Base-by-base conservation (phyloP, 2,113 vertebrate species). In the Dicentrarchus labrax region DNA sequence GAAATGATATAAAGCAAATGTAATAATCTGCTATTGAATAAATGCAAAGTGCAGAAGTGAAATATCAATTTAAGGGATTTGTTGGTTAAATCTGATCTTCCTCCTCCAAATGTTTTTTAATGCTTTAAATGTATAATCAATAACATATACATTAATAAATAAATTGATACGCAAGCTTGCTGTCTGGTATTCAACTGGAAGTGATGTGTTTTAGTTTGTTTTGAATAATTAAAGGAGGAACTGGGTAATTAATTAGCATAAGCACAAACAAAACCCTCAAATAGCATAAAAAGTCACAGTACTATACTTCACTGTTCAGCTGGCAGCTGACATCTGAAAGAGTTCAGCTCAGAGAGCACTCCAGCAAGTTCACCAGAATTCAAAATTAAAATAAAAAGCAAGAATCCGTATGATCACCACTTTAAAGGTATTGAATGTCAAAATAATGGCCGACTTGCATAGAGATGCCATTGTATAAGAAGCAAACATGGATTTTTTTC, bases 391-490 rank as follows among this genome's bases (percentile, higher is more conserved):
- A 50, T 19, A 21, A 43, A 86, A 67, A 61, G n/a, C 13, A 43
- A 60, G 24, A 62, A 82, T 41, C 8, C 15, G 47, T 11, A 0
- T 5, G 17, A 69, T 77, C 51, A 39, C 19, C 36, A 72, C 72
- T 72, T 82, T 39, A 72, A 82, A 77, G 10, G 9, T 65, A 16
- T 8, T 56, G 24, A 11, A 75, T 73, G 64, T 77, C 74, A 86
- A 80, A 82, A 71, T 64, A 72, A 80, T 10, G 17, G n/a, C 50
- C 9, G 9, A 12, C 38, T 75, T 22, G 36, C 57, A 72, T 5
- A 30, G 16, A 53, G 71, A 62, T 48, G 15, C 45, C 11, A 57
- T 50, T 82, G 19, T 56, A 50, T 2, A 47, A 38, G 60, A 79
- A 64, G 43, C 16, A 65, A 85, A 85, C 47, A 1, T 5, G 57